Evolutionary conservation across 2,113 vertebrate species (phyloP).

Genomic region (Hystrix brachyura): DNA sequence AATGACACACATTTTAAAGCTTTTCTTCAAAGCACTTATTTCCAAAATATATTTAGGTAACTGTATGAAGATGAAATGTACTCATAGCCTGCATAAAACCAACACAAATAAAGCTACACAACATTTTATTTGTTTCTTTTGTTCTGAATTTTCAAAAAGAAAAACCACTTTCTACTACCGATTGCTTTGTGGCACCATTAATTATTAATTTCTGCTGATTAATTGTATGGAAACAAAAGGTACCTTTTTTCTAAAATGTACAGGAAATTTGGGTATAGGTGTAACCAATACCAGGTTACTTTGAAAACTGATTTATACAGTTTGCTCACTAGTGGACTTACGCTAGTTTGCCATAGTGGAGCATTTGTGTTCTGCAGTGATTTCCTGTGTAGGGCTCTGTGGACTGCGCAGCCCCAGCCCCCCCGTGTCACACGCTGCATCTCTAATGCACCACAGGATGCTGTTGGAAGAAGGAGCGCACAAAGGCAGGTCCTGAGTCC

Average conservation of each 20-base stretch:
- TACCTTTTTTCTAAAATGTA: background rate
- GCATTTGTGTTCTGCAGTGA: background rate
- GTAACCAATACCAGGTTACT: background rate
- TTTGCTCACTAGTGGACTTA: background rate
- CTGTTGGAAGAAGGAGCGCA: too few relatives aligned
- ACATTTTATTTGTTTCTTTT: background rate
- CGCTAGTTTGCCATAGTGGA: background rate
- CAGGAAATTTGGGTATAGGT: background rate
- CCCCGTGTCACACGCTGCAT: too few relatives aligned
- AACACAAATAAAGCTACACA: background rate
- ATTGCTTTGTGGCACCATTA: background rate
- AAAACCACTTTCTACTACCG: background rate
- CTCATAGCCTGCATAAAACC: background rate
- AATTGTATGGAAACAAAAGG: background rate
- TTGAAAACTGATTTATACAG: background rate
- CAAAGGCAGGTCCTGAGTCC: too few relatives aligned
- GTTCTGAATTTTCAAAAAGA: background rate
- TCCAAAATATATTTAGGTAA: background rate
- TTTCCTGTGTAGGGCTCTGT: background rate
- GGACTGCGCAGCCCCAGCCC: background rate
- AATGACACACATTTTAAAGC: background rate
- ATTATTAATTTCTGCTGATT: background rate
- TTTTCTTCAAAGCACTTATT: background rate
- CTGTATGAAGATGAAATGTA: background rate
- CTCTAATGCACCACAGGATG: background rate